Evolutionary conservation across 2,888 invertebrate genomes (phyloP).

Genomic region (Oscheius sp.): DNA sequence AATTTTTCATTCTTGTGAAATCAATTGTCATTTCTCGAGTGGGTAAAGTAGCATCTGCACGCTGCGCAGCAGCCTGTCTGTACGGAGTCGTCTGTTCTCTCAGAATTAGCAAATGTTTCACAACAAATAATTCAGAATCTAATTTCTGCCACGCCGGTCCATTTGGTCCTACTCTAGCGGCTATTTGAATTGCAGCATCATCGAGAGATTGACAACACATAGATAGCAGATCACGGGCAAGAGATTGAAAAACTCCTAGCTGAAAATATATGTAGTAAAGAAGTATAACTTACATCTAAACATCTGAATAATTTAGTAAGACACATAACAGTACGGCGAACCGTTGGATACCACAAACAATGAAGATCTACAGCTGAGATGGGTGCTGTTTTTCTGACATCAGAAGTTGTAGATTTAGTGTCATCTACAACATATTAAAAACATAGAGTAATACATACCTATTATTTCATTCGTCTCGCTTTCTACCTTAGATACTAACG

Average conservation of each 20-base stretch:
- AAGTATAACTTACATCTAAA: slow-evolving; percentile 76
- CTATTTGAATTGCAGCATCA: slow-evolving; percentile 83
- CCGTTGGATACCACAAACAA: slow-evolving; percentile 99
- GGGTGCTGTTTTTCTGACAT: slow-evolving; percentile 6
- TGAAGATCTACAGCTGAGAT: slow-evolving; percentile 89
- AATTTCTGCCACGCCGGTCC: slow-evolving; percentile 71
- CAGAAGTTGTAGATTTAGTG: not conserved
- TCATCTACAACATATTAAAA: not conserved
- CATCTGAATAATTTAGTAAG: slow-evolving; percentile 90
- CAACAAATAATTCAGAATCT: slow-evolving; percentile 95
- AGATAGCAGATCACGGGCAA: slow-evolving; percentile 93
- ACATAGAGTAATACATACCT: not conserved
- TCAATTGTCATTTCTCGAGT: slow-evolving; percentile 91
- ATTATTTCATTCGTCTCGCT: slow-evolving; percentile 16
- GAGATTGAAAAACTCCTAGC: slow-evolving; percentile 90
- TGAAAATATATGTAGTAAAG: slow-evolving; percentile 71
- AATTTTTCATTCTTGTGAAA: slow-evolving; percentile 84
- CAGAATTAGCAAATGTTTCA: slow-evolving; percentile 94
- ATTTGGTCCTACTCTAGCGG: slow-evolving; percentile 65
- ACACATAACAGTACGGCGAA: slow-evolving; percentile 90
- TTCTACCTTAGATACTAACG: slow-evolving; percentile 22
- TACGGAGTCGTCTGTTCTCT: slow-evolving; percentile 93
- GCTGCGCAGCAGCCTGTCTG: slow-evolving; percentile 32
- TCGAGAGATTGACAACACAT: slow-evolving; percentile 90
- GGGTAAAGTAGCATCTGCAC: slow-evolving; percentile 76